phyloP scores from a whole-genome alignment of 2,113 vertebrate species.

The Zeus faber region DNA sequence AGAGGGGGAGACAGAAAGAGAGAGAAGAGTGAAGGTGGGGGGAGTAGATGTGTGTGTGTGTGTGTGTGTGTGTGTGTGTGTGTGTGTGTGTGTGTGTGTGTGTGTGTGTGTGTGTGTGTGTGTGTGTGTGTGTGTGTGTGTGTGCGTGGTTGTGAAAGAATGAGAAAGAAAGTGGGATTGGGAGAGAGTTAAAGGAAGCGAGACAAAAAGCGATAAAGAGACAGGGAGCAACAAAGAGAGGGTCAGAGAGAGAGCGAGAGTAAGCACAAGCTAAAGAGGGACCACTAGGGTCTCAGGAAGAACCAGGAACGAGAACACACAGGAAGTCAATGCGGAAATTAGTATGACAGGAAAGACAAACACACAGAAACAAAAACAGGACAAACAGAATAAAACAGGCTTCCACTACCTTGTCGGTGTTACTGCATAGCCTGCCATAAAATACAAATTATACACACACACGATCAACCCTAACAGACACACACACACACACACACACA shows the following conservation, averaged over 20 bases:
- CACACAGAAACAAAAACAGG: slow-evolving; percentile 33
- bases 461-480: no score
- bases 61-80: slow-evolving; percentile 36
- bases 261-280: slow-evolving; percentile 24
- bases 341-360: slow-evolving; percentile 42
- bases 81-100: slow-evolving; percentile 15
- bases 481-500: not conserved
- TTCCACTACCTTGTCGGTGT: not conserved
- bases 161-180: not conserved
- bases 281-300: slow-evolving; percentile 49
- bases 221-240: not conserved
- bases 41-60: not conserved
- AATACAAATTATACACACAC: slow-evolving; percentile 31
- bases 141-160: not conserved
- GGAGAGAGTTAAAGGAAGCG: not conserved
- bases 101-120: slow-evolving; percentile 13
- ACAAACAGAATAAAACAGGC: slow-evolving; percentile 29
- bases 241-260: slow-evolving; percentile 7
- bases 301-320: slow-evolving; percentile 40
- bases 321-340: slow-evolving; percentile 23
- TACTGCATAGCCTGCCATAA: slow-evolving; percentile 26
- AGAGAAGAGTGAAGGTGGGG: not conserved
- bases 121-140: not conserved
- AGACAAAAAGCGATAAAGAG: not conserved
- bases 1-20: slow-evolving; percentile 1